phyloP scores from a whole-genome alignment of 92 coral and sea anemone genomes.

The Bergia sp. region DNA sequence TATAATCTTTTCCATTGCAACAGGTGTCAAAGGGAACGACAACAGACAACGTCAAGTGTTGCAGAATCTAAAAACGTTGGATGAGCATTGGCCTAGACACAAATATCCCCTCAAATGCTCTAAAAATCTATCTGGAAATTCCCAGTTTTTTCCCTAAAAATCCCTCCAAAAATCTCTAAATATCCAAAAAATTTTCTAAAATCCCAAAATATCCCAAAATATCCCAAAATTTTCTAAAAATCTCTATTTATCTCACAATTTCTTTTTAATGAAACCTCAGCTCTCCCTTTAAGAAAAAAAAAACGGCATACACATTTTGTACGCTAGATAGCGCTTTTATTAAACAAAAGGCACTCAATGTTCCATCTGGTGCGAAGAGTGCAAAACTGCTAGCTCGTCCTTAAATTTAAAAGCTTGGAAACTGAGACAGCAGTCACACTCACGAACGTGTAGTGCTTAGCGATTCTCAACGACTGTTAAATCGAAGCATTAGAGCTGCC shows the following conservation, averaged over 20 bases:
- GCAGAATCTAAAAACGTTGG: too few species aligned
- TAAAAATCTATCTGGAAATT: too few species aligned
- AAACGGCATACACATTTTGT: slow-evolving; percentile 47
- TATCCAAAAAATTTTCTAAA: neutral
- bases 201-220: neutral
- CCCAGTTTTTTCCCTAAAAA: neutral
- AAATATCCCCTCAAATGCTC: too few species aligned
- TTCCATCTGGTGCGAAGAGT: neutral
- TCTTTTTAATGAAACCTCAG: slow-evolving; percentile 5
- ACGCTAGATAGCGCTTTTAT: slow-evolving; percentile 44
- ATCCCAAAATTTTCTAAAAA: neutral
- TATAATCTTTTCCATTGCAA: too few species aligned
- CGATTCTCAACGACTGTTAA: slow-evolving; percentile 4
- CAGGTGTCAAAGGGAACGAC: too few species aligned
- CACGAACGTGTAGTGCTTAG: neutral
- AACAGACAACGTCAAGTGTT: too few species aligned
- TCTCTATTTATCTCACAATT: slow-evolving; percentile 4
- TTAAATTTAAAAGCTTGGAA: too few species aligned
- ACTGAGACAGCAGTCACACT: too few species aligned
- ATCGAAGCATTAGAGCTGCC: slow-evolving; percentile 19
- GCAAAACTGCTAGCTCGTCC: too few species aligned
- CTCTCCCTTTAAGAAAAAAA: slow-evolving; percentile 25
- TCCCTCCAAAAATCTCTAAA: neutral
- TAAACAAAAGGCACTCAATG: slow-evolving; percentile 38
- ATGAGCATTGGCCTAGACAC: too few species aligned